Evolutionary conservation across 2,888 invertebrate genomes (phyloP).

Genomic region (Lottia gigantea): DNA sequence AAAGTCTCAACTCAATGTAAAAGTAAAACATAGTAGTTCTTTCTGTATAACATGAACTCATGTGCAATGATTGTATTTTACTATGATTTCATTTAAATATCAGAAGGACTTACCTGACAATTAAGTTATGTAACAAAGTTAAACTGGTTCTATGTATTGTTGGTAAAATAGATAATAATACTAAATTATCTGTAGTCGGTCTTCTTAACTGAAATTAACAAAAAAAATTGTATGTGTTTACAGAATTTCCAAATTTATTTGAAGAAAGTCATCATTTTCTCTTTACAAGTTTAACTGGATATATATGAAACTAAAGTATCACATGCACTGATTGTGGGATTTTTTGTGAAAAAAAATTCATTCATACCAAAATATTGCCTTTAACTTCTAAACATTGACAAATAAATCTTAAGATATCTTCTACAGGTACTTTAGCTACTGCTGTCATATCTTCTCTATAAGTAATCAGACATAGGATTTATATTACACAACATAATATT

Average conservation of each 20-base stretch:
- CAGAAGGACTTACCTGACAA: conserved; percentile 31
- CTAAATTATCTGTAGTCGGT: conserved; percentile 37
- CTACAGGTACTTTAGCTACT: conserved; percentile 36
- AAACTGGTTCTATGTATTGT: conserved; percentile 35
- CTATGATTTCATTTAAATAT: too few species aligned
- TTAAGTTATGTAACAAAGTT: conserved; percentile 30
- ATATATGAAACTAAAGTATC: too few species aligned
- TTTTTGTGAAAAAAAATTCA: too few species aligned
- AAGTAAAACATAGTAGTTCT: too few species aligned
- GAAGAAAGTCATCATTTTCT: too few species aligned
- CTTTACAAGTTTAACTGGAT: too few species aligned
- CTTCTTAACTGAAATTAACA: conserved; percentile 31
- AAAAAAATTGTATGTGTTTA: neutral
- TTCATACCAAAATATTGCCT: conserved; percentile 39
- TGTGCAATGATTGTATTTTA: too few species aligned
- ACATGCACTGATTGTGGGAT: too few species aligned
- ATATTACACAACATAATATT: too few species aligned
- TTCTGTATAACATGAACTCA: too few species aligned
- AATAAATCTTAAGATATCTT: conserved; percentile 33
- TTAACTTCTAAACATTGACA: conserved; percentile 38
- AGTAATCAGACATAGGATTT: neutral
- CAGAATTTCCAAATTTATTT: neutral
- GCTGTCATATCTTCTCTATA: conserved; percentile 33
- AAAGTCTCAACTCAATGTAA: too few species aligned
- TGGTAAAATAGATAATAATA: conserved; percentile 34